Conservation (phyloP, 2,888 invertebrate genomes). For the Philereme vetulata region DNA sequence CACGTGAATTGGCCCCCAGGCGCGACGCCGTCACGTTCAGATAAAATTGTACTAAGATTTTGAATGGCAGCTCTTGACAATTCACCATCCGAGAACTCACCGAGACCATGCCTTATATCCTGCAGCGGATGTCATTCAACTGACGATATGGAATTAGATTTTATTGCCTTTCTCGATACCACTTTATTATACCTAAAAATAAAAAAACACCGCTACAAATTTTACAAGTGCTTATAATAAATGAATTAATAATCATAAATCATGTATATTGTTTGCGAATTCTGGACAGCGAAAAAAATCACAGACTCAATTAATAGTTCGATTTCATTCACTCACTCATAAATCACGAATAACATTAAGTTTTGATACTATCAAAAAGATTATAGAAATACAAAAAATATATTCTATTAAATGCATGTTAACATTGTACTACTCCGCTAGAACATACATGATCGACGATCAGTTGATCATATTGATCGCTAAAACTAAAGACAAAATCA, state of each 20-base stretch:
- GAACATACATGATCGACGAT: conserved; percentile 46
- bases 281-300: conserved; percentile 45
- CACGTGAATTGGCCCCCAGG: too few relatives aligned
- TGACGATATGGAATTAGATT: too few relatives aligned
- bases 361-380: conserved; percentile 48
- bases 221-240: conserved; percentile 10
- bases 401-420: conserved; percentile 76
- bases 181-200: too few relatives aligned
- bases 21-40: too few relatives aligned
- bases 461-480: conserved; percentile 41
- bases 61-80: too few relatives aligned
- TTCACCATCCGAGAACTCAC: too few relatives aligned
- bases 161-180: too few relatives aligned
- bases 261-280: conserved; percentile 33
- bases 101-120: too few relatives aligned
- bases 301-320: conserved; percentile 32
- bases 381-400: conserved; percentile 53
- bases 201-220: conserved; percentile 9
- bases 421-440: conserved; percentile 67
- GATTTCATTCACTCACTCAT: conserved; percentile 39
- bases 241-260: conserved; percentile 26
- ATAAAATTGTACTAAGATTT: too few relatives aligned
- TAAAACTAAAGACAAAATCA: conserved; percentile 40
- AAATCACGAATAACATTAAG: conserved; percentile 48
- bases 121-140: too few relatives aligned